These are phyloP conservation scores for Chirona hameri DNA, from an alignment of 2,888 invertebrate genomes.

Conservation along the genomic window DNA sequence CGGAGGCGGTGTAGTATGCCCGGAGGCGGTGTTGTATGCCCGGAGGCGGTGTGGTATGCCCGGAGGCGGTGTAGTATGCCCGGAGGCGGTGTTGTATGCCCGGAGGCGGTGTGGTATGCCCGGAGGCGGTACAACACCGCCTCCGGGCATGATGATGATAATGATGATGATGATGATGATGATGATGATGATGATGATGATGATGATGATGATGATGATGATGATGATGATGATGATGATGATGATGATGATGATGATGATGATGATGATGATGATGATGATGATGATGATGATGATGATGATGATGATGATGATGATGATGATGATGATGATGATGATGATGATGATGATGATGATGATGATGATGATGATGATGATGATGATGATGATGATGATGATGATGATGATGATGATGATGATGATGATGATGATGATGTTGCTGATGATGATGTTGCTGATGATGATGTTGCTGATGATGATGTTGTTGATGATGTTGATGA, in stretches of 20 bases:
- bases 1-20: too few species aligned
- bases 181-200: constrained; percentile 9
- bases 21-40: too few species aligned
- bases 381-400: neutral
- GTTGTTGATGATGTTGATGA: too few species aligned
- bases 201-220: constrained; percentile 22
- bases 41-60: too few species aligned
- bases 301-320: constrained; percentile 22
- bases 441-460: too few species aligned
- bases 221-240: constrained; percentile 22
- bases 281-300: neutral
- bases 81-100: too few species aligned
- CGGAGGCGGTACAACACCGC: too few species aligned
- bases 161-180: constrained; percentile 22
- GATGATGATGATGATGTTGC: too few species aligned
- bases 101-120: too few species aligned
- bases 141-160: neutral
- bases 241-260: constrained; percentile 22
- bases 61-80: too few species aligned
- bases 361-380: neutral
- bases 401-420: constrained; percentile 22
- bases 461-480: too few species aligned
- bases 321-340: constrained; percentile 22
- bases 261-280: constrained; percentile 22
- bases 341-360: neutral